Evolutionary conservation across 2,888 invertebrate genomes (phyloP), one percentile per base, ranked within the genome.

Genomic region (Busseola fusca): DNA sequence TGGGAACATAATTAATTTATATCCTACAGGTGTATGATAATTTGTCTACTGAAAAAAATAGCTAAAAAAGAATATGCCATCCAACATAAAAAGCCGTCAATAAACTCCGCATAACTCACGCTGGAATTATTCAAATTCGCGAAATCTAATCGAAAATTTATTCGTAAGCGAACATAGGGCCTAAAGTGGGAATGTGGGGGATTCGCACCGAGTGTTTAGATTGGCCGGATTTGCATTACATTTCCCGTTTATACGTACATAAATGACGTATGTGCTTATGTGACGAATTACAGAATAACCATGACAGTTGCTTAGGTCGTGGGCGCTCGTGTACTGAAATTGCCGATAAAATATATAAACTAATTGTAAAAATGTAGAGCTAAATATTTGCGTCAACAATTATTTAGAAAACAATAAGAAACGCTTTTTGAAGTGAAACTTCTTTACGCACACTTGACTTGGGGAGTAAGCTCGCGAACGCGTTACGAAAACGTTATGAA

Each of bases 121-220:
- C 69, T 58, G 65, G 62, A 80, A 81, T 81, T 84, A 85, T 86
- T 83, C 76, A 80, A 84, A 81, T 86, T 76, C 78, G 69, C 59
- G 70, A 81, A 80, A 84, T 84, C 79, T 83, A 84, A 85, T 85
- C 85, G 81, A 76, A 76, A 79, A 80, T 80, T 77, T 86, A 83
- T 81, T 78, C 75, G 75, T 80, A 72, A 76, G 70, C 77, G 69
- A 78, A 74, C 73, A 78, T 83, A 81, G 73, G 76, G 76, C 64
- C 69, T 68, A 54, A 72, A 66, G 70, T 78, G 67, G 69, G 71
- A 75, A 73, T 77, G 74, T 80, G 64, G 56, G 77, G 25, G 60
- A 73, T 73, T 71, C 74, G 63, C 66, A 79, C 67, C 73, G 80
- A 83, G 79, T 76, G 81, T 80, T 77, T 74, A 69, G 69, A 80